Percentiles rank a stretch among this genome's conserved stretches.
phyloP scores from a whole-genome alignment of 1,140 invertebrate genomes.

The Asbolus verrucosus region DNA sequence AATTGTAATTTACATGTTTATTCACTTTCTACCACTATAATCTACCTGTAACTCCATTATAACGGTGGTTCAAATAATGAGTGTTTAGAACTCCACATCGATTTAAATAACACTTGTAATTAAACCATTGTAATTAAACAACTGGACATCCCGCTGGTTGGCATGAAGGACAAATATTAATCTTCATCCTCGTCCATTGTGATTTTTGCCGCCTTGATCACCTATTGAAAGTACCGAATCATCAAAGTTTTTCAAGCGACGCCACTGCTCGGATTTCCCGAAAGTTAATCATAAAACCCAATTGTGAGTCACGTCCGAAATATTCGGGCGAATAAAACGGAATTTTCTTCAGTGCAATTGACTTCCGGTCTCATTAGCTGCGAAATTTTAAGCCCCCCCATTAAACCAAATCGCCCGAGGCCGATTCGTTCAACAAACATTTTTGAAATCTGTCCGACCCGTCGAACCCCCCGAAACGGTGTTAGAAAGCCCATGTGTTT shows the following conservation, averaged over 20 bases:
- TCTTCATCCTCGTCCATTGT: neutral
- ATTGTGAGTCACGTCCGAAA: too few species aligned
- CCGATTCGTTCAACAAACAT: constrained; percentile 26
- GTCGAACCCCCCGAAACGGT: constrained; percentile 1
- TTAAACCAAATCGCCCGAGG: constrained; percentile 11
- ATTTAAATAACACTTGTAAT: neutral
- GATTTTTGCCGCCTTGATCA: neutral
- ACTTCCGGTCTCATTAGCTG: constrained; percentile 21
- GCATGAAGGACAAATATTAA: neutral
- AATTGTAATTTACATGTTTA: constrained; percentile 29
- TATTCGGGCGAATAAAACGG: neutral
- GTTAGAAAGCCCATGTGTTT: neutral
- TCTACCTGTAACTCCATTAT: neutral
- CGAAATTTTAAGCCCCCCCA: constrained; percentile 20
- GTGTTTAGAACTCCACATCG: neutral
- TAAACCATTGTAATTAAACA: constrained; percentile 6
- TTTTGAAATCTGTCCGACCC: neutral
- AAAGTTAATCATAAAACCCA: neutral
- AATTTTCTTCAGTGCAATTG: constrained; percentile 32
- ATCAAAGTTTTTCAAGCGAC: too few species aligned
- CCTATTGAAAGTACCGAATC: too few species aligned
- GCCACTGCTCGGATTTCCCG: too few species aligned
- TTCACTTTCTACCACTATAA: constrained; percentile 2
- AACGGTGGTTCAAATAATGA: neutral
- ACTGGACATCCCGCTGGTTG: neutral